A percentile compares a stretch with the other conserved stretches of the same genome.
Conservation (phyloP, 2,113 vertebrate species). For the Balaenoptera acutorostrata region DNA sequence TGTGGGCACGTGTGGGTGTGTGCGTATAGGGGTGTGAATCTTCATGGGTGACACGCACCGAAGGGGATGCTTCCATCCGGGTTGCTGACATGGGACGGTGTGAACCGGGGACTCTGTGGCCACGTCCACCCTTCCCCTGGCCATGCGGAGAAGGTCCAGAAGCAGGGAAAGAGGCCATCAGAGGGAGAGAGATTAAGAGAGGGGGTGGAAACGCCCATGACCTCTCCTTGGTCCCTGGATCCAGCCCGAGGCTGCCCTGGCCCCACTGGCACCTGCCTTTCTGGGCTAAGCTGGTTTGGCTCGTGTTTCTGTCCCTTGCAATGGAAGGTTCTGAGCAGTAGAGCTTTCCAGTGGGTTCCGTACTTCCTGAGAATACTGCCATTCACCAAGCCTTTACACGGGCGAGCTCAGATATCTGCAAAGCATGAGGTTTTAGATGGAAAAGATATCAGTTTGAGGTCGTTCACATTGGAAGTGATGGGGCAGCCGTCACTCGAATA, state of each 20-base stretch:
- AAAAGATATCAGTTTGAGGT: accelerated
- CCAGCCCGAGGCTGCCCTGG: accelerated
- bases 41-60: background rate
- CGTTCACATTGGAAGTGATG: accelerated
- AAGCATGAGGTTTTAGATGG: background rate
- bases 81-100: accelerated
- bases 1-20: accelerated
- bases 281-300: background rate
- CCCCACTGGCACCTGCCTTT: accelerated
- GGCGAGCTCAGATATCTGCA: background rate
- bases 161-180: background rate
- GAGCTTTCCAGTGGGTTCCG: accelerated
- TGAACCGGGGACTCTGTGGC: background rate
- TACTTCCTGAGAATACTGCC: accelerated
- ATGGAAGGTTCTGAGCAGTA: accelerated
- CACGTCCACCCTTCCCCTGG: background rate
- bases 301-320: background rate
- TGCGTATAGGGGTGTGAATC: accelerated
- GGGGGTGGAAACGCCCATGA: accelerated
- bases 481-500: accelerated
- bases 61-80: accelerated
- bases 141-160: background rate
- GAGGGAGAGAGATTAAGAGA: background rate
- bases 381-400: accelerated
- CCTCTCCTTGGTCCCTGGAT: background rate